Evolutionary conservation across 2,797 vertebrate species (phyloP), one percentile per base, ranked within the genome.

Genomic region (Chaetodon trifasciatus): DNA sequence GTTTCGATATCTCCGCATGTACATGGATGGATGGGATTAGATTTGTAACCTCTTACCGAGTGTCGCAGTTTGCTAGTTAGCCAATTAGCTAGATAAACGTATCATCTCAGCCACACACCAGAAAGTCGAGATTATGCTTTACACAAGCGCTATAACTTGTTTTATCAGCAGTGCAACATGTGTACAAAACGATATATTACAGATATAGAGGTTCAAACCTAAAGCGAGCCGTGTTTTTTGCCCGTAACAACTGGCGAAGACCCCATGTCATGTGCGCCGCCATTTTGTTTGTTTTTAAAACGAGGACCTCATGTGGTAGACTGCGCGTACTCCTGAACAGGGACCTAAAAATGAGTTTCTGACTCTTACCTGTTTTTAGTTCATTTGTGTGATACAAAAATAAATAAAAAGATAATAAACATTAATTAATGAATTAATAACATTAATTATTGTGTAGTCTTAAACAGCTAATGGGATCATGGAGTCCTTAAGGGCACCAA

Each of bases 221-320:
- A 55, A 87, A 67, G 1, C 72, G 37, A 55, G 68, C 8, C 0
- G 78, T 47, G 11, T 73, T 91, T 82, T 57, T 91, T 28, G 84
- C 42, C 73, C 88, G 84, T 8, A 93, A 53, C 32, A 94, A 24
- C n/a, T 70, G 88, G 12, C 39, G 53, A 21, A 96, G 83, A 76
- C 87, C 88, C 92, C 91, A 89, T 93, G 93, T 93, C 87, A 92
- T 53, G 82, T 77, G 85, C 76, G 93, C 89, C 89, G 96, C 95
- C 96, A 96, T 96, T 89, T 95, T 93, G 84, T 90, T 91, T 96
- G 93, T 96, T 96, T 93, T 94, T 91, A 86, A 89, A 79, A 74
- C 21, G 61, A 92, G 74, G 81, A 83, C 86, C 78, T 58, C 90
- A 0, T 57, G 74, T 84, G 85, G 90, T 56, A 21, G 49, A 58